Evolutionary conservation across 2,797 vertebrate species (phyloP), one percentile per base, ranked within the genome.

Genomic region (Remorina albescens): DNA sequence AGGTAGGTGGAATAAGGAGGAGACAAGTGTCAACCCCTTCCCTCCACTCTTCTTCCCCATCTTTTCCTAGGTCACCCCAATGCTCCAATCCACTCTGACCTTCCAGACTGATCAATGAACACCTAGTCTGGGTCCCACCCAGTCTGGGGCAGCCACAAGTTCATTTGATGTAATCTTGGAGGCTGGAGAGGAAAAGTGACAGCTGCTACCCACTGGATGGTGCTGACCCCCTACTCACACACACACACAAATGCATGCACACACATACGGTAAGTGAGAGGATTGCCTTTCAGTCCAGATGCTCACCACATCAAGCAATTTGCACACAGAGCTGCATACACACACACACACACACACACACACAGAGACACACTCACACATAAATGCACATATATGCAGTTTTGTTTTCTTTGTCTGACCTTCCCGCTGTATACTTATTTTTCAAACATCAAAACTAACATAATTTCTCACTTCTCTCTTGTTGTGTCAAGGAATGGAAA

Each of bases 91-190:
- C 25, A 74, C 79, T 67, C 69, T 67, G 82, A 84, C 89, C 85
- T 80, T 78, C 74, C 64, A 84, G 81, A 87, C 81, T 84, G 74
- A 91, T 92, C 91, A 86, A 89, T 90, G 89, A 74, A 77, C 80
- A 87, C 76, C 76, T 67, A 42, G 80, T 82, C 82, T 81, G 68
- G 73, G 78, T 60, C 56, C 47, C 82, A 30, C 78, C 84, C 77
- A 64, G 76, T 88, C 78, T 71, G 81, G 42, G 3, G 36, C 19
- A 2, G 19, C 73, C 34, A 19, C 56, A 73, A 70, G 63, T 80
- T 81, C 62, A 61, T 61, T 67, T 67, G 44, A 62, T 86, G 70
- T 78, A 86, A 84, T 86, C 73, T 85, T 70, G 34, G 71, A 82
- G 59, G 59, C 50, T 19, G 60, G 34, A 50, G 70, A 80, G 79